Base-by-base conservation (phyloP, 2,888 invertebrate species). In the Galerucella nymphaeae region DNA sequence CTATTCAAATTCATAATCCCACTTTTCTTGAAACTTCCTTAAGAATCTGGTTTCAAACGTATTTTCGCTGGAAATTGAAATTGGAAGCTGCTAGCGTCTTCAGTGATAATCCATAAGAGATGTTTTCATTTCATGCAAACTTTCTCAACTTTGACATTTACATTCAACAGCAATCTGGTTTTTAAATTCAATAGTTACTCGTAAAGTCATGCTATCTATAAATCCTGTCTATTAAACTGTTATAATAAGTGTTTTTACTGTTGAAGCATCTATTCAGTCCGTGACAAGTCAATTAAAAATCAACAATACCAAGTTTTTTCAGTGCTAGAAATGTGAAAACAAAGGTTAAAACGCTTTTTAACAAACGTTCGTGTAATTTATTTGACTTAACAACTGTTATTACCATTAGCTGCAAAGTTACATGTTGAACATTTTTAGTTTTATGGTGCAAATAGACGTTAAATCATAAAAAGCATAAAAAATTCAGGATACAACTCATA, bases 371-470 rank as follows among this genome's bases (percentile, higher is more conserved):
- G n/a, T 41, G 61, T 41, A 18, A 61, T 61, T 61, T 42, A 41
- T 41, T 61, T 42, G 59, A 20, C 59, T 59, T 8, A 30, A 59
- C 30, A 38, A 38, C 30, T 59, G 38, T 59, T 59, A 61, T 61
- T 42, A 61, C 41, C 38, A 61, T 16, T 41, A 41, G 61, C 11
- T 41, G 41, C 41, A 10, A 11, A 13, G 38, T 61, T 61, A 61
- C 61, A 16, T 61, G 41, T 16, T 41, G 38, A 61, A 61, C 11
- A 61, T 61, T 61, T 61, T 61, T 41, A 3, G n/a, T 16, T 14
- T 16, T 61, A 41, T 16, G 10, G 41, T 13, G 16, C 16, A n/a
- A 61, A 41, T 61, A 11, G 61, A 16, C 16, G 3, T 38, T 41
- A 61, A 61, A 61, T 61, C 38, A 41, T 57, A 57, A 1, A 57